Percentiles rank a stretch among this genome's conserved stretches.
phyloP scores from a whole-genome alignment of 2,888 invertebrate genomes.

The Bunonema sp. region DNA sequence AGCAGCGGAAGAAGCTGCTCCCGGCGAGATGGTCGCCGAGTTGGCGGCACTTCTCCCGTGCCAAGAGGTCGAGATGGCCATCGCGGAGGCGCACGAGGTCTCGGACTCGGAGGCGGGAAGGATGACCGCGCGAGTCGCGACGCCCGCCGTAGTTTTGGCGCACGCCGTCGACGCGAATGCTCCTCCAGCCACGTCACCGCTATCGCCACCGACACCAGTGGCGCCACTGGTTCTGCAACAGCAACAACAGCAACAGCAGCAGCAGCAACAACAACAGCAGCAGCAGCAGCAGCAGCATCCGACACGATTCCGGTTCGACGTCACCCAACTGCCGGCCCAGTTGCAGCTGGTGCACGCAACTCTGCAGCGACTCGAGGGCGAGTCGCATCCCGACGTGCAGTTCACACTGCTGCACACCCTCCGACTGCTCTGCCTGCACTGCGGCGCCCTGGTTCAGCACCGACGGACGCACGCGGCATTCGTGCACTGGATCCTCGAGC shows the following conservation, averaged over 20 bases:
- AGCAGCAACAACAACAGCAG: no score
- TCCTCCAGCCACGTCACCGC: background rate
- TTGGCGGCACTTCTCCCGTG: no score
- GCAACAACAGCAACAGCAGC: no score
- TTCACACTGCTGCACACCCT: conserved; percentile 81
- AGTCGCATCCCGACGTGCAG: conserved; percentile 69
- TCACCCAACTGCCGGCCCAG: conserved; percentile 75
- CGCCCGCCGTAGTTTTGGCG: no score
- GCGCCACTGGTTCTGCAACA: no score
- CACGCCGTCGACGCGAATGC: background rate
- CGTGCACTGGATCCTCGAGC: conserved; percentile 54
- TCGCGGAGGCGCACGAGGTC: no score
- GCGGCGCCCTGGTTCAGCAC: conserved; percentile 73
- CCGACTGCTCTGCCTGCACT: conserved; percentile 75
- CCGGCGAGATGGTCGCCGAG: no score
- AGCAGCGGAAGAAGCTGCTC: no score
- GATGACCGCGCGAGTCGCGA: no score
- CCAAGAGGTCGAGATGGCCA: no score
- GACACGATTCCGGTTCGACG: conserved; percentile 72
- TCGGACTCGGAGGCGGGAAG: no score
- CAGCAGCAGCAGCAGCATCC: no score
- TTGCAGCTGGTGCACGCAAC: conserved; percentile 74
- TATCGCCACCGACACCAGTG: background rate
- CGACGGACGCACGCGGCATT: conserved; percentile 61
- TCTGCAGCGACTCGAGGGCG: conserved; percentile 47